Evolutionary conservation across 2,113 vertebrate species (phyloP).

Genomic region (Papio anubis): DNA sequence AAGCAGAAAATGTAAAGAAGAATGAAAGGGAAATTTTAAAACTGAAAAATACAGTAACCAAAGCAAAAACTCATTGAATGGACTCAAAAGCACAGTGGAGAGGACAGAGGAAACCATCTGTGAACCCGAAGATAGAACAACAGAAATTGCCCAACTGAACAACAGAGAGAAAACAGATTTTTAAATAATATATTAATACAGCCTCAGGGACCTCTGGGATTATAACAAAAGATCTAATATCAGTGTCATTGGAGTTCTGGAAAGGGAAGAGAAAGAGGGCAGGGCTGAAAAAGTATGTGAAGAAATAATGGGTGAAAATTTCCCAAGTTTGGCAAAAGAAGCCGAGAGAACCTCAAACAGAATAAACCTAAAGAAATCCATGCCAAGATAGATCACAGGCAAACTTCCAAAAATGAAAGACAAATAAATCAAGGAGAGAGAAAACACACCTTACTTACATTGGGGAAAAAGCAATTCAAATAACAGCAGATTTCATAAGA

Average conservation of each 20-base stretch:
- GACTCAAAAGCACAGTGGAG: neutral
- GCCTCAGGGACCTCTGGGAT: neutral
- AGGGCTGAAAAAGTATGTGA: neutral
- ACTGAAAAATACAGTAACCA: neutral
- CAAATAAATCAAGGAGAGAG: neutral
- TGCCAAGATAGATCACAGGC: rapidly evolving
- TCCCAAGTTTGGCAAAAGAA: neutral
- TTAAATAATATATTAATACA: neutral
- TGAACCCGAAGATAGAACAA: neutral
- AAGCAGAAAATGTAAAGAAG: neutral
- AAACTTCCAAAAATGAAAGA: neutral
- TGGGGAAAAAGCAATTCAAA: neutral
- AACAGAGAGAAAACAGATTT: neutral
- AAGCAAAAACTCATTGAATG: neutral
- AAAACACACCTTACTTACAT: rapidly evolving
- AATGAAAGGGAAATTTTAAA: neutral
- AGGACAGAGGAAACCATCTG: neutral
- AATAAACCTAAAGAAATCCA: neutral
- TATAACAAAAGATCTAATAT: neutral
- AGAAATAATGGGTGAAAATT: neutral
- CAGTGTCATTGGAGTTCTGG: neutral
- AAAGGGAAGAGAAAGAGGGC: neutral
- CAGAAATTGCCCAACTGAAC: neutral
- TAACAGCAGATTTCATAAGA: neutral
- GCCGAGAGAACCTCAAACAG: neutral